Base-by-base conservation (phyloP, 23 tunicate species). In the Trididemnum nubilum region DNA sequence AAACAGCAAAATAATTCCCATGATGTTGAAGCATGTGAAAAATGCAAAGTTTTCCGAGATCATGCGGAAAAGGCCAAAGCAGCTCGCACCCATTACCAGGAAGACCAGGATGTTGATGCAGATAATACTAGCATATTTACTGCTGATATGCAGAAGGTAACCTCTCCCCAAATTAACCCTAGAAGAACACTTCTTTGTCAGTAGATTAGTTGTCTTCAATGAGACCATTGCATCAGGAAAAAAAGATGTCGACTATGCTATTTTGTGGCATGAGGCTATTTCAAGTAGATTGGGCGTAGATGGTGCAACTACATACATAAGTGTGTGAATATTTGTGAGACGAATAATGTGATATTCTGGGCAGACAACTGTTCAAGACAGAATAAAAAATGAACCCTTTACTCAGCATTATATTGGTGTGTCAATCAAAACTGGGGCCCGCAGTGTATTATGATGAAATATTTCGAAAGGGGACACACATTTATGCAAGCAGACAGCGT, bases 321-420 rank as follows among this genome's bases (percentile, higher is more conserved):
- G n/a, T 51, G 61, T 15, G 31, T 76, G n/a, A 40, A 51, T 32
- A 25, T 76, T 49, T 76, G 35, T 34, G 39, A 29, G 12, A 23
- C 22, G 24, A 35, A 25, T 24, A 26, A 38, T 7, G 58, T 73
- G 28, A 73, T 73, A 3, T 73, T 39, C 12, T 73, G 79, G 79
- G 58, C 81, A 9, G 81, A 76, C 81, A 49, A 76, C 35, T 76
- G 81, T 32, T 27, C 64, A 18, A 64, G 64, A 49, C 81, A 76
- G 32, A 76, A 76, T 33, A 76, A 76, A 51, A 76, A 76, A 21
- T 76, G 81, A 64, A 76, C 81, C 63, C 63, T 76, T 35, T 52
- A 31, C 4, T 49, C 64, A 18, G 64, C 35, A n/a, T 32, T 69
- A 3, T 33, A 12, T n/a, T 69, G 74, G 74, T 69, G 74, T 69